Conservation (phyloP, 2,113 vertebrate genomes). For the Plecturocebus donacophilus region DNA sequence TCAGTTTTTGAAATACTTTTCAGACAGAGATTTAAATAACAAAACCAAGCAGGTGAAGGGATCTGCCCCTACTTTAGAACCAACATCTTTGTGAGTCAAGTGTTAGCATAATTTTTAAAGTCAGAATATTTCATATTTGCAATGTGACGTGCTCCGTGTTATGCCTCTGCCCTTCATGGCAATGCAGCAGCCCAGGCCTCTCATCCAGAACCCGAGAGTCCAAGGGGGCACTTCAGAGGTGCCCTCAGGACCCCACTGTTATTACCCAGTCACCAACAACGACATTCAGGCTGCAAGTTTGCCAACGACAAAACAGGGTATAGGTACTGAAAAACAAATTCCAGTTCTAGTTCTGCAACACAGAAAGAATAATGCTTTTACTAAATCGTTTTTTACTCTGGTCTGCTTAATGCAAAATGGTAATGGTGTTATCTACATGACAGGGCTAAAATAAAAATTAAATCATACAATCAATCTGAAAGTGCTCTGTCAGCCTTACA, state of each 20-base stretch:
- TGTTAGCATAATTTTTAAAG: too few relatives aligned
- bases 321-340: background rate
- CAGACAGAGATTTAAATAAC: background rate
- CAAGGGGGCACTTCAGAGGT: too few relatives aligned
- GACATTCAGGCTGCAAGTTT: background rate
- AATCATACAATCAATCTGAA: background rate
- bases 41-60: background rate
- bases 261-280: background rate
- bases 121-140: background rate
- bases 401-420: background rate
- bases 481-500: background rate
- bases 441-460: background rate
- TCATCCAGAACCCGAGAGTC: too few relatives aligned
- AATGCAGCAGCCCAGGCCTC: too few relatives aligned
- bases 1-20: background rate
- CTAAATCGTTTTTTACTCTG: background rate
- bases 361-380: background rate
- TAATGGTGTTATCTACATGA: background rate
- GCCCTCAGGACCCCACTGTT: background rate
- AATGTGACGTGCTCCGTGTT: accelerated
- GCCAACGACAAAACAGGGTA: background rate
- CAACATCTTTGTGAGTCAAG: background rate
- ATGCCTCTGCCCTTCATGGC: background rate
- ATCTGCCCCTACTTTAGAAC: accelerated
- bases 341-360: background rate